Evolutionary conservation across 2,113 vertebrate genomes (phyloP).

Genomic region (Crocuta crocuta): DNA sequence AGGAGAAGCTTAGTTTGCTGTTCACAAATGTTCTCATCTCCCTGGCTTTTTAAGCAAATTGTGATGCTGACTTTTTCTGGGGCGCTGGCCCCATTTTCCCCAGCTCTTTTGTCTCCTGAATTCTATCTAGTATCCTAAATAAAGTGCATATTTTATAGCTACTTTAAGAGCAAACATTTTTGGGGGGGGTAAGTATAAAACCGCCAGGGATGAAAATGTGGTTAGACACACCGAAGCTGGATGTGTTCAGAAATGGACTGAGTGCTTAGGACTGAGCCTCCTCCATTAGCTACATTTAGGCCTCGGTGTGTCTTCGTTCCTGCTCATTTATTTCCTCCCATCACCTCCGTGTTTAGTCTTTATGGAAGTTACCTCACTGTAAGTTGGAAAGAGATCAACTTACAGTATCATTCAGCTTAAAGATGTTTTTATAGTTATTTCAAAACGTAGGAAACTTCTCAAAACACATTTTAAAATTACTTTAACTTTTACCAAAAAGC

Average conservation of each 20-base stretch:
- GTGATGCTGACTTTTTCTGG: not conserved
- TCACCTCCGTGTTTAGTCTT: not conserved
- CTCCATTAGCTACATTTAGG: not conserved
- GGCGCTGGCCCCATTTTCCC: not conserved
- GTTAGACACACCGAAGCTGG: not conserved
- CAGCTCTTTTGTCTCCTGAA: not conserved
- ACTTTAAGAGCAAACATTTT: not conserved
- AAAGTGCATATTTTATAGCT: not conserved
- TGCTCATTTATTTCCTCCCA: not conserved
- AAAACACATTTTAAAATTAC: not conserved
- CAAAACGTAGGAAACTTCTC: not conserved
- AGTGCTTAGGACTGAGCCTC: not conserved
- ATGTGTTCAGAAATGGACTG: not conserved
- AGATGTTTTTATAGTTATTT: not conserved
- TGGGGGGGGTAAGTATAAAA: not conserved
- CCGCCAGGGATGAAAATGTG: not conserved
- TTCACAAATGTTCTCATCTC: not conserved
- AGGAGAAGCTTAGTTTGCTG: not conserved
- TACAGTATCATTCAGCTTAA: not conserved
- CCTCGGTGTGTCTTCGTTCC: not conserved
- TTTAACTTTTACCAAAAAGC: not conserved
- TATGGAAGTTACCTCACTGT: not conserved
- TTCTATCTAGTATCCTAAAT: conserved; percentile 2
- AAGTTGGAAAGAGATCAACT: not conserved
- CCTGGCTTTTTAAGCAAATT: not conserved